Evolutionary conservation across 2,888 invertebrate genomes (phyloP).

Genomic region (Theretra japonica): DNA sequence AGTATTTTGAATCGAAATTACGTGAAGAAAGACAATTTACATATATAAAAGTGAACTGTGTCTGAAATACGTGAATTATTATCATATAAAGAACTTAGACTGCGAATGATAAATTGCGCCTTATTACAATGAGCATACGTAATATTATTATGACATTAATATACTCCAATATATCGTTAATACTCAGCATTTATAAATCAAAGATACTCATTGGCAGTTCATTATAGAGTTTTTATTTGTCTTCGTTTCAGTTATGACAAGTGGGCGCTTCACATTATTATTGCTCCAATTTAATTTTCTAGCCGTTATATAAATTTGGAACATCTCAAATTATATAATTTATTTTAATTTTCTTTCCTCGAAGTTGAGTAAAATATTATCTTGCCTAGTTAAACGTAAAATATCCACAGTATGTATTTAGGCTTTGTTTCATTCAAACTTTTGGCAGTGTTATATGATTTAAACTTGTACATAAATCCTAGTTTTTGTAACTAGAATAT

Average conservation of each 20-base stretch:
- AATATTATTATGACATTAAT: too few relatives aligned
- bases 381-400: too few relatives aligned
- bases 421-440: too few relatives aligned
- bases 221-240: background rate
- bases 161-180: too few relatives aligned
- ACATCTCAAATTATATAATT: background rate
- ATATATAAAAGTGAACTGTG: background rate
- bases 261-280: background rate
- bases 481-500: too few relatives aligned
- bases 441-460: too few relatives aligned
- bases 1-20: background rate
- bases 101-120: background rate
- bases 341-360: background rate
- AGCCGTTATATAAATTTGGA: background rate
- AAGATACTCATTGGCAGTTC: background rate
- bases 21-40: slow-evolving; percentile 6
- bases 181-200: background rate
- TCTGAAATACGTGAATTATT: slow-evolving; percentile 2
- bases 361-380: too few relatives aligned
- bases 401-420: too few relatives aligned
- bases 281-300: background rate
- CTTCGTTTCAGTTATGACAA: background rate
- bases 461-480: too few relatives aligned
- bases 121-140: background rate
- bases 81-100: background rate